A percentile compares a stretch with the other conserved stretches of the same genome.
Evolutionary conservation across 2,888 invertebrate genomes (phyloP).

Genomic region (Mythimna albipuncta): DNA sequence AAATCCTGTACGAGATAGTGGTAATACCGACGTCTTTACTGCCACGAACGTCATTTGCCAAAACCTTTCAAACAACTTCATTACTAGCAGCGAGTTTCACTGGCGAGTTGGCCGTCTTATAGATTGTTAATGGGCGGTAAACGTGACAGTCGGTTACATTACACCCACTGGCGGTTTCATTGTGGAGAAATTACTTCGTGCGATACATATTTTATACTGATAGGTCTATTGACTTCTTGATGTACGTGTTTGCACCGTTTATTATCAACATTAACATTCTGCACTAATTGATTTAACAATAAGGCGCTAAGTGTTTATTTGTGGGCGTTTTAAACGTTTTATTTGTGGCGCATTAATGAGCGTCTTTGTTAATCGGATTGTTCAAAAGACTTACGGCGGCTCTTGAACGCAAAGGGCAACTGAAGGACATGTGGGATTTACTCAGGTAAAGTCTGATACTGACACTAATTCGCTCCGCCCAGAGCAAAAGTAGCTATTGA

Average conservation of each 20-base stretch:
- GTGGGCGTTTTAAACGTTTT: slow-evolving; percentile 24
- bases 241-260: slow-evolving; percentile 35
- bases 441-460: no score
- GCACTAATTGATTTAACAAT: slow-evolving; percentile 37
- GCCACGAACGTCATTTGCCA: slow-evolving; percentile 68
- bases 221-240: slow-evolving; percentile 53
- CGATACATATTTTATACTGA: slow-evolving; percentile 60
- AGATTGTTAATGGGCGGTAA: slow-evolving; percentile 64
- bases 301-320: slow-evolving; percentile 22
- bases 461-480: no score
- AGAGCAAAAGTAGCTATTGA: no score
- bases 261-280: slow-evolving; percentile 42
- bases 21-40: slow-evolving; percentile 84
- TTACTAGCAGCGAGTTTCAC: slow-evolving; percentile 57
- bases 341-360: slow-evolving; percentile 4
- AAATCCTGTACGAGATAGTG: slow-evolving; percentile 68
- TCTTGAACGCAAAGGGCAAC: no score
- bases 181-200: slow-evolving; percentile 56
- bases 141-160: slow-evolving; percentile 58
- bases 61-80: slow-evolving; percentile 63
- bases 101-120: slow-evolving; percentile 51
- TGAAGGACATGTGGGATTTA: no score
- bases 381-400: no score
- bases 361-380: background rate
- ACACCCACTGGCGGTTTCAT: slow-evolving; percentile 52